These are phyloP conservation scores for Dendropsophus ebraccatus DNA, from an alignment of 2,113 vertebrate species.

Conservation along the genomic window DNA sequence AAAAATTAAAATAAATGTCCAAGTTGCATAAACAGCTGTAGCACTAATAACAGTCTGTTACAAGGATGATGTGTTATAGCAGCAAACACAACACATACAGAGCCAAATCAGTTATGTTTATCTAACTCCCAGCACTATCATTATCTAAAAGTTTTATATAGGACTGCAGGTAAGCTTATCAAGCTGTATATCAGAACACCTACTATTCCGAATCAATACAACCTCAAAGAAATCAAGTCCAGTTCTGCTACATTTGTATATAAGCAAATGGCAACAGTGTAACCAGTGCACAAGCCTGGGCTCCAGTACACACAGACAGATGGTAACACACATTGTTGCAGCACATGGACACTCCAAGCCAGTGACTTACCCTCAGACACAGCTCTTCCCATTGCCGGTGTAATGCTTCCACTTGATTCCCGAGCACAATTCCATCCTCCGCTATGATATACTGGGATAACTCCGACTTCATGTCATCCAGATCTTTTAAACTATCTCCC, in stretches of 20 bases:
- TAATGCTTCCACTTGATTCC: conserved; percentile 84
- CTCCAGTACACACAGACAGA: neutral
- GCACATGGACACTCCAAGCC: no score
- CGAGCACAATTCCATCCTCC: conserved; percentile 80
- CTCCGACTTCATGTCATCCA: conserved; percentile 80
- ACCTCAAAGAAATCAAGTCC: neutral
- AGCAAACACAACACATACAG: no score
- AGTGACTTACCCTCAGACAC: conserved; percentile 72
- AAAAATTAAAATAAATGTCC: no score
- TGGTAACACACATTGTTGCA: neutral
- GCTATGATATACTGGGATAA: conserved; percentile 79
- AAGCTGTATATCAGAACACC: no score
- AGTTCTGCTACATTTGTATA: neutral
- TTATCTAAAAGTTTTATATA: no score
- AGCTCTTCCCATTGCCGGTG: conserved; percentile 83
- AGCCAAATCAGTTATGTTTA: no score
- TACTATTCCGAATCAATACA: no score
- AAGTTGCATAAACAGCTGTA: no score
- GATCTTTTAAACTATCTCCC: conserved; percentile 79
- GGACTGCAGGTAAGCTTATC: no score
- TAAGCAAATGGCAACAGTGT: neutral
- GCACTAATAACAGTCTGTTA: no score
- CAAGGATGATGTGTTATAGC: no score
- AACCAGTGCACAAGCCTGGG: neutral
- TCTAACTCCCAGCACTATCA: no score